Evolutionary conservation across 2,797 vertebrate genomes (phyloP).

Genomic region (Aratinga solstitialis): DNA sequence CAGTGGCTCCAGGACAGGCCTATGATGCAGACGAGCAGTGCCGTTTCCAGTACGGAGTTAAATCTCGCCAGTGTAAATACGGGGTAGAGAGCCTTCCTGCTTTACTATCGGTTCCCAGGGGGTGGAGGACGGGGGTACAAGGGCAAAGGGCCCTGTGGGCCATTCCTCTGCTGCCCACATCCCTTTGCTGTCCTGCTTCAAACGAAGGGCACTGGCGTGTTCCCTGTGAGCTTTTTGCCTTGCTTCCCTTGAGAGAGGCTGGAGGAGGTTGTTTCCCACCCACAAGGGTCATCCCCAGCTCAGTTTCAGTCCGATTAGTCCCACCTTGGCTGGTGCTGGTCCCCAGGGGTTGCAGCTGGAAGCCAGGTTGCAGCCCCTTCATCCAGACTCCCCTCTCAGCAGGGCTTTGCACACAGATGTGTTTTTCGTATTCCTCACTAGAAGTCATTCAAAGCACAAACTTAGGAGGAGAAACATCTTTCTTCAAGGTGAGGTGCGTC

Average conservation of each 20-base stretch:
- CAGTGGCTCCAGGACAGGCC: conserved; percentile 92
- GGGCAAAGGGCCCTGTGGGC: not conserved
- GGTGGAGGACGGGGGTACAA: not conserved
- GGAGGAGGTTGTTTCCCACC: not conserved
- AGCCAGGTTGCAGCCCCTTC: not conserved
- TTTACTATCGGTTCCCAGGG: conserved; percentile 77
- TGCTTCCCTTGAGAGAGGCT: not conserved
- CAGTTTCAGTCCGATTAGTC: not conserved
- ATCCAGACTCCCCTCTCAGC: not conserved
- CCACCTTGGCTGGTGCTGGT: not conserved
- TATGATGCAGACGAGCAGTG: conserved; percentile 97
- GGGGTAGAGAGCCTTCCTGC: conserved; percentile 91
- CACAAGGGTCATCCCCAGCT: not conserved
- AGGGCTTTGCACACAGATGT: fast-evolving
- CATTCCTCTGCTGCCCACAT: not conserved
- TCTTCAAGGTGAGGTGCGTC: not conserved
- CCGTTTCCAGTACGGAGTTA: conserved; percentile 96
- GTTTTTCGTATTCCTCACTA: not conserved
- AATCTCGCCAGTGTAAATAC: conserved; percentile 99
- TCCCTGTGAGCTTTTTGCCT: not conserved
- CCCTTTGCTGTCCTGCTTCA: not conserved
- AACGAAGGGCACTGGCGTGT: not conserved
- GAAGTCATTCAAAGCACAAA: not conserved
- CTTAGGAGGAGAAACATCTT: not conserved
- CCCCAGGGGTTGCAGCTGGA: not conserved